These are phyloP conservation scores for Psilopogon haemacephalus DNA, from an alignment of 2,113 vertebrate species.

Conservation along the genomic window DNA sequence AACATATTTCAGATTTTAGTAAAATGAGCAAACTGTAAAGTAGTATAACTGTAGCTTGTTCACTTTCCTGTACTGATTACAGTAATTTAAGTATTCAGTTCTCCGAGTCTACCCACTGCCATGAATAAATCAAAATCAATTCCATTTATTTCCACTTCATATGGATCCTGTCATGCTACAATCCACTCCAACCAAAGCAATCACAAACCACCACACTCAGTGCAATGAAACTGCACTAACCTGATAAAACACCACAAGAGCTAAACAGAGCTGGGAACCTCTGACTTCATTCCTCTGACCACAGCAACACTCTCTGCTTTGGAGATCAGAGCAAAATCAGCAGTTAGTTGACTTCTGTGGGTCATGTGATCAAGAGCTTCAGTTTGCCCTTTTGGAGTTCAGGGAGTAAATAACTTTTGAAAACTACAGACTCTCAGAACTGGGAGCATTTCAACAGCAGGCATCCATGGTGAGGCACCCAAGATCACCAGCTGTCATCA, in stretches of 20 bases:
- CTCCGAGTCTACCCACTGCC: background rate
- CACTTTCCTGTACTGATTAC: background rate
- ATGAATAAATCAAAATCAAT: background rate
- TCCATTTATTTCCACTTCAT: background rate
- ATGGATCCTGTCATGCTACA: background rate
- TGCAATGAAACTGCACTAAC: background rate
- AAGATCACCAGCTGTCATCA: background rate
- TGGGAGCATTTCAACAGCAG: background rate
- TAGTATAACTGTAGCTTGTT: background rate
- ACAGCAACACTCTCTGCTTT: background rate
- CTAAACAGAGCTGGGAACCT: background rate
- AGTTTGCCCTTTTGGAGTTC: background rate
- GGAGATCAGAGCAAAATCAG: background rate
- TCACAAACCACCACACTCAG: background rate
- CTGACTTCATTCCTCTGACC: background rate
- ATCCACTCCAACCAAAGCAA: background rate
- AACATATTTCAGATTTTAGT: background rate
- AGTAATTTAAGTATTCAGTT: background rate
- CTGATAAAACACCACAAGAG: background rate
- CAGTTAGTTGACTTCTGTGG: background rate
- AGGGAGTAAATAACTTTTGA: background rate
- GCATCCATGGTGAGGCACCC: background rate
- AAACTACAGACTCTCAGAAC: background rate
- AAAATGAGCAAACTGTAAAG: background rate
- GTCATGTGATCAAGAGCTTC: background rate